Percentiles rank a stretch among this genome's conserved stretches.
These are phyloP conservation scores for Nyctereutes procyonoides DNA, from an alignment of 2,113 vertebrate genomes.

Conservation along the genomic window DNA sequence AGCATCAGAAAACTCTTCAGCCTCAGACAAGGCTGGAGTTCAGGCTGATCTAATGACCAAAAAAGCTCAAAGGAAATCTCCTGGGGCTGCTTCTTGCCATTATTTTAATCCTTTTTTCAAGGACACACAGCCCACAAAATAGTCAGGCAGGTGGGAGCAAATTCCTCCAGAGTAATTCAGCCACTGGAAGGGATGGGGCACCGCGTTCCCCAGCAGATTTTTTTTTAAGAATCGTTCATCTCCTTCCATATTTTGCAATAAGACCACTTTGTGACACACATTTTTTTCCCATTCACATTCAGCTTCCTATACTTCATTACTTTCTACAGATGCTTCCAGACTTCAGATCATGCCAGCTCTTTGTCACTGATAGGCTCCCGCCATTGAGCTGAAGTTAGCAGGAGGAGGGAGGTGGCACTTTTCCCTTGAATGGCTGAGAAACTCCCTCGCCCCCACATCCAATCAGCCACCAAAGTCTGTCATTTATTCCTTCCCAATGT, in stretches of 20 bases:
- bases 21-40: constrained; percentile 17
- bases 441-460: constrained; percentile 62
- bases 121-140: neutral
- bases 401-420: constrained; percentile 25
- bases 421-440: constrained; percentile 70
- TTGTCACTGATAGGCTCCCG: constrained; percentile 68
- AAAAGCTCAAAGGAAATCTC: neutral
- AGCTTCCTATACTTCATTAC: constrained; percentile 67
- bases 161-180: constrained; percentile 63
- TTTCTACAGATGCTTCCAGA: constrained; percentile 76
- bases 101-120: constrained; percentile 53
- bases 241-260: constrained; percentile 69
- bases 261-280: constrained; percentile 53
- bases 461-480: constrained; percentile 61
- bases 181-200: constrained; percentile 28
- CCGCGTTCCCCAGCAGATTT: constrained; percentile 51
- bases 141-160: constrained; percentile 46
- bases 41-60: constrained; percentile 46
- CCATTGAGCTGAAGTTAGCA: constrained; percentile 68
- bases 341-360: constrained; percentile 55
- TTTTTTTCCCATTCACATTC: constrained; percentile 66
- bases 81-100: neutral
- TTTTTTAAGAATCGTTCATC: constrained; percentile 49
- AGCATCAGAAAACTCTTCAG: neutral
- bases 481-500: constrained; percentile 45